phyloP scores from a whole-genome alignment of 2,797 vertebrate genomes.

The Gobionotothen gibberifrons region DNA sequence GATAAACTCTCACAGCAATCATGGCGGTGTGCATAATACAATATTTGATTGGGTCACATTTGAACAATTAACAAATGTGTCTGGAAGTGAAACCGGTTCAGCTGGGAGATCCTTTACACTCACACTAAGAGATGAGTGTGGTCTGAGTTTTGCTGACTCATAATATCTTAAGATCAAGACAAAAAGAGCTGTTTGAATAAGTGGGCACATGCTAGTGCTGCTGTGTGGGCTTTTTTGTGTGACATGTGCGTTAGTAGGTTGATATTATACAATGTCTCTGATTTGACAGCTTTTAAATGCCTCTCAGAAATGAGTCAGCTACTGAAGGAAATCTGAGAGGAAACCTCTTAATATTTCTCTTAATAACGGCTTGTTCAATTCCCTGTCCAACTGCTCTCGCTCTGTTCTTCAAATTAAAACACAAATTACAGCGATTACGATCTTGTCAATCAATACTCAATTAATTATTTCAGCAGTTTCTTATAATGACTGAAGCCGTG shows the following conservation, averaged over 20 bases:
- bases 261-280: constrained; percentile 18
- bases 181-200: neutral
- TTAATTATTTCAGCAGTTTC: neutral
- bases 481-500: neutral
- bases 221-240: neutral
- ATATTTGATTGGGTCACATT: constrained; percentile 1
- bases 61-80: constrained; percentile 23
- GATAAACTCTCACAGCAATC: constrained; percentile 46
- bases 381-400: neutral
- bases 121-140: neutral
- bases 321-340: constrained; percentile 9
- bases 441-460: no score
- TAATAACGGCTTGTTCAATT: neutral
- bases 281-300: constrained; percentile 14
- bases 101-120: neutral
- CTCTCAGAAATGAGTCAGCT: constrained; percentile 19
- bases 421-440: neutral
- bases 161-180: constrained; percentile 11
- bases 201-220: neutral
- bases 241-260: constrained; percentile 3
- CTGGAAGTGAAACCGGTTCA: neutral
- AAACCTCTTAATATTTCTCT: neutral
- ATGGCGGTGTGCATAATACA: neutral
- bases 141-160: neutral
- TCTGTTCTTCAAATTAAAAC: neutral